Evolutionary conservation across 2,888 invertebrate genomes (phyloP), one percentile per base, ranked within the genome.

Genomic region (Branchellion lobata): DNA sequence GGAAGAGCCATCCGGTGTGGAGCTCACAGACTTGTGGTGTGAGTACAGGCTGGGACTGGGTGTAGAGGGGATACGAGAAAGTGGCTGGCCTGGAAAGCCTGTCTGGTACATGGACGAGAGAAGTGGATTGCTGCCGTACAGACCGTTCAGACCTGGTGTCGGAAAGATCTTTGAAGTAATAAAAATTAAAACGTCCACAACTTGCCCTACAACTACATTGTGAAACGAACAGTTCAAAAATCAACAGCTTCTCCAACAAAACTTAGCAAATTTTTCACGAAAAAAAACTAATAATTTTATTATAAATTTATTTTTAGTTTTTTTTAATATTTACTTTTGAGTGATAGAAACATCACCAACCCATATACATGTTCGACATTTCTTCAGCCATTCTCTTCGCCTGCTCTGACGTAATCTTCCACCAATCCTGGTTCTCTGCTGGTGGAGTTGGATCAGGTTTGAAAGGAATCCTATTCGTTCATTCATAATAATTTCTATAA

Each of bases 381-480:
- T 77, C 34, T 61, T 76, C 80, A 8, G 83, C 83, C 53, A 83
- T 69, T 71, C 81, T 76, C 27, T 82, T 83, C 65, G 83, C 83
- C 33, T 84, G 84, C 75, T 85, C 85, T 29, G 84, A 84, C 29
- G 82, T 84, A 29, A 83, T 82, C 11, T 84, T 83, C 85, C 85
- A 85, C 85, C 84, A 85, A 33, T 85, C 85, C 75, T 84, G 84
- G 51, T 84, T 84, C 84, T 84, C 85, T 84, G 79, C 14, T 14
- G n/a, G 29, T 1, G 3, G 40, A 14, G 5, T 40, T 40, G 40
- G 14, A 40, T 14, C 5, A 5, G 14, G 40, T n/a, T n/a, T 77
- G 5, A 75, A 76, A 33, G 21, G 21, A 29, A 14, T 21, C 14
- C 14, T 27, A n/a, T n/a, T n/a, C n/a, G 27, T 40, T 21, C 2